Base-by-base conservation (phyloP, 2,113 vertebrate genomes). In the Oenanthe oenanthe region DNA sequence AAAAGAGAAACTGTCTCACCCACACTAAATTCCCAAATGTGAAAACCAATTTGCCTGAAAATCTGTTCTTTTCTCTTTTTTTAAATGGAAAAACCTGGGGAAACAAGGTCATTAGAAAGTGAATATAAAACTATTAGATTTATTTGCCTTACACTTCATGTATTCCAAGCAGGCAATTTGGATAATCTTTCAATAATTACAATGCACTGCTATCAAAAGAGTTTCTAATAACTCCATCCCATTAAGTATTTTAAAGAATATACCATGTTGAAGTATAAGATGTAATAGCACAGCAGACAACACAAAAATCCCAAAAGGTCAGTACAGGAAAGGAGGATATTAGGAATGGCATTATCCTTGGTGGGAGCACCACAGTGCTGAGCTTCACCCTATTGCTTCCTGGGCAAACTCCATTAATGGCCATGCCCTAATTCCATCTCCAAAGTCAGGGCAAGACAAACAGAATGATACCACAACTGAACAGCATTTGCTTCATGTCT, bases 1-100 rank as follows among this genome's bases (percentile, higher is more conserved):
- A 88, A 79, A 77, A 85, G 53, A 78, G 36, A 82, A 82, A 72
- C 51, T 80, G 74, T 74, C 91, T 93, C 81, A 89, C 89, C 81
- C 74, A 94, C 92, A 89, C 77, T 89, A 20, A 40, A 85, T 66
- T 93, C 67, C 67, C 71, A 70, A 54, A 93, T 6, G 51, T 40
- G 16, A 92, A 85, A 93, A 89, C 36, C 60, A 78, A 86, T 94
- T 83, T 87, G 26, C 45, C 63, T 86, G 40, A 88, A 70, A 47
- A 43, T 65, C 38, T 48, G 28, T 65, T 71, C 17, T 51, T 68
- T 51, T 63, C 32, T 62, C 15, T 76, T 57, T 47, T 58, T 51
- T 70, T 17, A 26, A 75, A 80, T 60, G 25, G 72, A 91, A 94
- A 88, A 72, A 42, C 17, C 47, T 63, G 18, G 24, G 72, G 85